A percentile compares a stretch with the other conserved stretches of the same genome.
These are phyloP conservation scores for Prietella phreatophila DNA, from an alignment of 2,113 vertebrate genomes.

Conservation along the genomic window DNA sequence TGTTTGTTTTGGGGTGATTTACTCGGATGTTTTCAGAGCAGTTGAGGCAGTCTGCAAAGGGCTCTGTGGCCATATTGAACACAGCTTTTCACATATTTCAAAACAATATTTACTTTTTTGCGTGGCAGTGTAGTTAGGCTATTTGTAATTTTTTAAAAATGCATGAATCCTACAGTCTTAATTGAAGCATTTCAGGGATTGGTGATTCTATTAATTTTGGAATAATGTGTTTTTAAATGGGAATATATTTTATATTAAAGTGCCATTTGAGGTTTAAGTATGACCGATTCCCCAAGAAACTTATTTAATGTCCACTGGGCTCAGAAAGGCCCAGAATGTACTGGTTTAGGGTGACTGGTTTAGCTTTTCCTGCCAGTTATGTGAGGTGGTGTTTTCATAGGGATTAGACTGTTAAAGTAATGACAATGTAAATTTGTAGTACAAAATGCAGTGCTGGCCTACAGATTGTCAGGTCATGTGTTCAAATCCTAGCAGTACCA, in stretches of 20 bases:
- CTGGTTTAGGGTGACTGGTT: neutral
- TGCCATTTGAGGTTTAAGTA: neutral
- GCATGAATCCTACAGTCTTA: neutral
- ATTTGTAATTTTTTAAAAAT: neutral
- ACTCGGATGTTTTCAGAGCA: neutral
- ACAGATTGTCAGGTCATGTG: too few relatives aligned
- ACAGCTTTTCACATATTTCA: neutral
- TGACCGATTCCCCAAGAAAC: neutral
- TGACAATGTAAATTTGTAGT: neutral
- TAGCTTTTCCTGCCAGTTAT: neutral
- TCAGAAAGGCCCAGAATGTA: neutral
- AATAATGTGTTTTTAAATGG: neutral
- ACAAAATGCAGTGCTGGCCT: neutral
- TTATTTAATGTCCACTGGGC: neutral
- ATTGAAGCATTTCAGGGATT: neutral
- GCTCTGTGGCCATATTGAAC: neutral
- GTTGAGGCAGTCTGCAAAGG: neutral
- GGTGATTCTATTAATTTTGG: neutral
- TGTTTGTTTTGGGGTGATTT: neutral
- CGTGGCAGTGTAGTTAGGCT: neutral
- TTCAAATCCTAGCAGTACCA: too few relatives aligned
- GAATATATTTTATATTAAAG: neutral
- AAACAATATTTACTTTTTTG: neutral
- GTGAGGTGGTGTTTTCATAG: neutral
- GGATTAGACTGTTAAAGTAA: neutral